Conservation (phyloP, 2,888 invertebrate genomes). For the Sabatieria punctata region DNA sequence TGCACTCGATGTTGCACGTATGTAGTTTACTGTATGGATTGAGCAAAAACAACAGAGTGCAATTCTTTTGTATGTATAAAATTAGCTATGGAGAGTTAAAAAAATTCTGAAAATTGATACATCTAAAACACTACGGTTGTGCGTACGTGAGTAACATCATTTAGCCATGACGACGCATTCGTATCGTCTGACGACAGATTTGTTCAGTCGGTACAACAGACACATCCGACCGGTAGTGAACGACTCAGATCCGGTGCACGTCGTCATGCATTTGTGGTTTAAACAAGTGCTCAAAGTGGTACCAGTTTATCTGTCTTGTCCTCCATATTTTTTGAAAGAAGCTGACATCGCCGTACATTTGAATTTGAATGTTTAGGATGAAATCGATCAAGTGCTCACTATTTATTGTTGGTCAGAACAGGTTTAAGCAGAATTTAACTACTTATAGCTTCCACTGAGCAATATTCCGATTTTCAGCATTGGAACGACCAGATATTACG, state of each 20-base stretch:
- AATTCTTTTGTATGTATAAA: too few species aligned
- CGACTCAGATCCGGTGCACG: conserved; percentile 16
- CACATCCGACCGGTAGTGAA: conserved; percentile 24
- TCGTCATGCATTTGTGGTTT: conserved; percentile 26
- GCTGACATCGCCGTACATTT: too few species aligned
- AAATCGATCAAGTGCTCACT: conserved; percentile 24
- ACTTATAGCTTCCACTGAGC: neutral
- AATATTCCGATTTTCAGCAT: conserved; percentile 12
- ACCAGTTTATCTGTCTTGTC: too few species aligned
- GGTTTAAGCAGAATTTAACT: conserved; percentile 10
- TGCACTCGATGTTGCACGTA: too few species aligned
- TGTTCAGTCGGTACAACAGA: conserved; percentile 9
- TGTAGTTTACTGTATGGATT: too few species aligned
- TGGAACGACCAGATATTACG: conserved; percentile 21
- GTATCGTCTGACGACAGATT: conserved; percentile 4
- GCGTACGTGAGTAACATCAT: too few species aligned
- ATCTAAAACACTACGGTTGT: too few species aligned
- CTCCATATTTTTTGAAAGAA: too few species aligned
- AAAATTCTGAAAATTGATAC: too few species aligned
- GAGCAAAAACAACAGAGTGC: too few species aligned
- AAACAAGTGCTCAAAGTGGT: conserved; percentile 27
- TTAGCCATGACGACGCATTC: neutral
- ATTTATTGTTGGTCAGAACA: conserved; percentile 25
- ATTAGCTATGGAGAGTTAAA: too few species aligned
- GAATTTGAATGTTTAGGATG: too few species aligned